phyloP scores from a whole-genome alignment of 2,888 invertebrate genomes.

The Onchidella celtica region DNA sequence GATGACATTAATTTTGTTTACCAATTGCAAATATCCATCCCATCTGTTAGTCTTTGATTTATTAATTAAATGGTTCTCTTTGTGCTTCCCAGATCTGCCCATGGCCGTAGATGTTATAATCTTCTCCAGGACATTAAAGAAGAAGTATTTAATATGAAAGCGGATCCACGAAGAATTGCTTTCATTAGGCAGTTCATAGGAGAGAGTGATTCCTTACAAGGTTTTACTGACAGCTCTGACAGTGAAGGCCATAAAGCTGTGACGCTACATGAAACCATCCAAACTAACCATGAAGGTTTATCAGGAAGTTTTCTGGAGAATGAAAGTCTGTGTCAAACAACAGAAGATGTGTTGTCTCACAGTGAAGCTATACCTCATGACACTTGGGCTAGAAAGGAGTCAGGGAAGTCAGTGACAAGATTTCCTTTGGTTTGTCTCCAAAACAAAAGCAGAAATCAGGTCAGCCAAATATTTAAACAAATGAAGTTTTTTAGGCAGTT shows the following conservation, averaged over 20 bases:
- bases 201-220: neutral
- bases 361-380: neutral
- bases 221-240: neutral
- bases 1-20: too few species aligned
- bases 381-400: neutral
- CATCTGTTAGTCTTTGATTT: too few species aligned
- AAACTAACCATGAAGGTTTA: too few species aligned
- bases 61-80: too few species aligned
- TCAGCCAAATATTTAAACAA: neutral
- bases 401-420: neutral
- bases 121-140: constrained; percentile 69
- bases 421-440: neutral
- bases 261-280: too few species aligned
- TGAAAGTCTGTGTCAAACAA: neutral
- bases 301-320: too few species aligned
- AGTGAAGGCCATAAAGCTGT: too few species aligned
- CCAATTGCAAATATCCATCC: too few species aligned
- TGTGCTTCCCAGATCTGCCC: constrained; percentile 49
- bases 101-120: constrained; percentile 64
- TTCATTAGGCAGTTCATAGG: too few species aligned
- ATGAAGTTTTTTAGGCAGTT: too few species aligned
- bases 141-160: constrained; percentile 63
- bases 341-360: neutral
- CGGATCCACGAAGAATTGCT: constrained; percentile 58
- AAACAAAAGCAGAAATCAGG: neutral